A percentile compares a stretch with the other conserved stretches of the same genome.
Conservation (phyloP, 1,140 invertebrate genomes). For the Chlorops oryzae region DNA sequence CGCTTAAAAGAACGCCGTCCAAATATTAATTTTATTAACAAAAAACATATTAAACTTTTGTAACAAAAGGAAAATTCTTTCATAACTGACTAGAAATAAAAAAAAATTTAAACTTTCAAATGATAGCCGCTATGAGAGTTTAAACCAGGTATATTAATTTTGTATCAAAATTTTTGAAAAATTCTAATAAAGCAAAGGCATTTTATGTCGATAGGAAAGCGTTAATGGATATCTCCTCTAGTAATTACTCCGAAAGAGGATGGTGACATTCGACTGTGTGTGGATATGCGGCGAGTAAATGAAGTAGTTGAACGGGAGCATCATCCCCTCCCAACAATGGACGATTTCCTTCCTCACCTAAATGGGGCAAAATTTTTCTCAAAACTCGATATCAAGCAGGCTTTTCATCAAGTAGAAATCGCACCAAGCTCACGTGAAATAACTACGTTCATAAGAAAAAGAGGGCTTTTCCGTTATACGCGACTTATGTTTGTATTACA, state of each 20-base stretch:
- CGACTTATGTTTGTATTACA: constrained; percentile 34
- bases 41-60: no score
- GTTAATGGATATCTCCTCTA: constrained; percentile 43
- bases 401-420: constrained; percentile 25
- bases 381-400: constrained; percentile 33
- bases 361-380: constrained; percentile 24
- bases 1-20: no score
- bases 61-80: no score
- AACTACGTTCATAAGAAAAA: constrained; percentile 41
- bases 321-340: constrained; percentile 40
- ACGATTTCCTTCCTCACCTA: constrained; percentile 28
- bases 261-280: constrained; percentile 42
- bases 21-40: no score
- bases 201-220: no score
- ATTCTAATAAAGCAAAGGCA: no score
- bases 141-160: no score
- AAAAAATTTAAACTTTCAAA: no score
- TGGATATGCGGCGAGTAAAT: constrained; percentile 44
- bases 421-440: constrained; percentile 29
- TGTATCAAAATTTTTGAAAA: no score
- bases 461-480: constrained; percentile 40
- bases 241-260: constrained; percentile 36
- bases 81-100: no score
- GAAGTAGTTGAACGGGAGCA: constrained; percentile 41
- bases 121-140: no score